A percentile compares a stretch with the other conserved stretches of the same genome.
These are phyloP conservation scores for Erebia epiphron DNA, from an alignment of 2,888 invertebrate genomes.

Conservation along the genomic window DNA sequence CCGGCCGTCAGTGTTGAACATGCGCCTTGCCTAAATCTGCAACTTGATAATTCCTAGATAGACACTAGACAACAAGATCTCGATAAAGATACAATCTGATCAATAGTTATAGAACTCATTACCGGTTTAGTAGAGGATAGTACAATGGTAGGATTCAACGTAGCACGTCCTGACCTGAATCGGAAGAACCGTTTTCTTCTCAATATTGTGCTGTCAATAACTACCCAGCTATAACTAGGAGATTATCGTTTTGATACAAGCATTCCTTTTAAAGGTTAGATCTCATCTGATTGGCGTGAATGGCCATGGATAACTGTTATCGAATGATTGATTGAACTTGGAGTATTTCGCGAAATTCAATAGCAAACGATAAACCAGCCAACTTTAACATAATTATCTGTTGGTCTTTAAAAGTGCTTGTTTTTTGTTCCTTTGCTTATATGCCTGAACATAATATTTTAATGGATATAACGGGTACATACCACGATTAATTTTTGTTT, in stretches of 20 bases:
- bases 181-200: constrained; percentile 10
- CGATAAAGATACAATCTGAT: neutral
- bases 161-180: neutral
- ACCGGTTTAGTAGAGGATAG: neutral
- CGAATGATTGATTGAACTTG: constrained; percentile 9
- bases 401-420: neutral
- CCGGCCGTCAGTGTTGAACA: no score
- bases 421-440: neutral
- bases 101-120: neutral
- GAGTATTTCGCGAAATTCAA: constrained; percentile 2
- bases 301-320: constrained; percentile 6
- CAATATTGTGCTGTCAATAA: constrained; percentile 21
- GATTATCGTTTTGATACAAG: constrained; percentile 11
- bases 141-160: neutral
- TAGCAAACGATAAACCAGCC: neutral
- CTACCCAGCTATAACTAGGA: constrained; percentile 4
- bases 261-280: constrained; percentile 20
- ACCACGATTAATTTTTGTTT: no score
- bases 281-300: constrained; percentile 12
- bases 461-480: no score
- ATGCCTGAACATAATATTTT: no score
- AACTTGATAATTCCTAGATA: neutral
- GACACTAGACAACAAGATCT: neutral
- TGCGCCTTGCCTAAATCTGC: no score
- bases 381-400: neutral